phyloP scores from a whole-genome alignment of 92 coral and sea anemone species.

The Diadumene lineata region DNA sequence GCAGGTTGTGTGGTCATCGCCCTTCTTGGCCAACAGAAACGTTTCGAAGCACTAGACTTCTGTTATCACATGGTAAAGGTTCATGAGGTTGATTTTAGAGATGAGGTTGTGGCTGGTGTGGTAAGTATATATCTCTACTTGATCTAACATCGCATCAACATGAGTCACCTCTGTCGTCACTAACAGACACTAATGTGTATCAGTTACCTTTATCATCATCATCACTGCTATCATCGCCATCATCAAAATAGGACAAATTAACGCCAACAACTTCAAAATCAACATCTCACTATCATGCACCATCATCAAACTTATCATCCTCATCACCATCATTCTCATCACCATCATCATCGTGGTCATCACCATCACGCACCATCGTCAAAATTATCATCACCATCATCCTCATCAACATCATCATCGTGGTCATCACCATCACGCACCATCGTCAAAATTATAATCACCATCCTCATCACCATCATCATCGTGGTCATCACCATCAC shows the following conservation, averaged over 20 bases:
- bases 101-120: constrained; percentile 96
- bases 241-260: no score
- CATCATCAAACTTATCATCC: not conserved
- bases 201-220: not conserved
- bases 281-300: no score
- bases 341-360: not conserved
- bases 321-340: not conserved
- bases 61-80: constrained; percentile 96
- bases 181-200: no score
- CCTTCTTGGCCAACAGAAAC: constrained; percentile 82
- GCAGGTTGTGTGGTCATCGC: constrained; percentile 95
- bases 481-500: no score
- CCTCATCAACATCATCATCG: not conserved
- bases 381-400: not conserved
- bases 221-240: not conserved
- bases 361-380: not conserved
- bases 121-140: no score
- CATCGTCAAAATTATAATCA: not conserved
- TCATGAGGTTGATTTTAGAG: constrained; percentile 84
- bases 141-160: no score
- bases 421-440: not conserved
- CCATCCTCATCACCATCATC: not conserved
- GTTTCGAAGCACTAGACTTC: constrained; percentile 94
- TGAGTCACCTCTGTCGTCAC: no score
- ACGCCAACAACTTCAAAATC: no score